Evolutionary conservation across 1,140 invertebrate genomes (phyloP), one percentile per base, ranked within the genome.

Genomic region (Drosophila pseudoananassae): DNA sequence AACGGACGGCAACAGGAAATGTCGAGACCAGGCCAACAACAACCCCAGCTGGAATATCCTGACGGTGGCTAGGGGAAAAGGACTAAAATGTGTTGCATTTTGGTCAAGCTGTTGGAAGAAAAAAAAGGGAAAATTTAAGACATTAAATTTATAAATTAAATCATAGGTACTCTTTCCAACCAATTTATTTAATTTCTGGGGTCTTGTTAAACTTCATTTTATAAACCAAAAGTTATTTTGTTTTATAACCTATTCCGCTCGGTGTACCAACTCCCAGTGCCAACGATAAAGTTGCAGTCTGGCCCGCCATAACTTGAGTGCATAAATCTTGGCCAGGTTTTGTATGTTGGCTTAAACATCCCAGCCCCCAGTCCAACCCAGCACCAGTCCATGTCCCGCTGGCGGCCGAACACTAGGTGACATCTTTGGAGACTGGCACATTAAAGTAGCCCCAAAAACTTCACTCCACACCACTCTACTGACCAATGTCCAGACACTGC

Each of bases 261-360:
- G 4, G n/a, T n/a, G 57, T 9, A 36, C 3, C 10, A 36, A 12
- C 10, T n/a, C 46, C 47, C 55, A 38, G 53, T 68, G 49, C 45
- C 47, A 66, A 80, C 81, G 81, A 85, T 87, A 85, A 85, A 87
- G 82, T 87, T 87, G 77, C 81, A 79, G 71, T 83, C 79, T 72
- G 81, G 49, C 49, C 57, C 56, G 71, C 78, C 83, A 87, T 87
- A 88, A 83, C 83, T 88, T 69, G 83, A 63, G 63, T 83, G 78
- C 83, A 88, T 87, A 88, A 88, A 87, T 87, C 83, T 87, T 88
- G 64, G 61, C 52, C 70, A 51, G 58, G 71, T 56, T 74, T 57
- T 60, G 27, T 73, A 31, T 64, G 29, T 56, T 46, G 43, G 43
- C 43, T 46, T 17, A 46, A 33, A 15, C 29, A 52, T 14, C 29